Evolutionary conservation across 2,113 vertebrate species (phyloP).

Genomic region (Cacatua alba): DNA sequence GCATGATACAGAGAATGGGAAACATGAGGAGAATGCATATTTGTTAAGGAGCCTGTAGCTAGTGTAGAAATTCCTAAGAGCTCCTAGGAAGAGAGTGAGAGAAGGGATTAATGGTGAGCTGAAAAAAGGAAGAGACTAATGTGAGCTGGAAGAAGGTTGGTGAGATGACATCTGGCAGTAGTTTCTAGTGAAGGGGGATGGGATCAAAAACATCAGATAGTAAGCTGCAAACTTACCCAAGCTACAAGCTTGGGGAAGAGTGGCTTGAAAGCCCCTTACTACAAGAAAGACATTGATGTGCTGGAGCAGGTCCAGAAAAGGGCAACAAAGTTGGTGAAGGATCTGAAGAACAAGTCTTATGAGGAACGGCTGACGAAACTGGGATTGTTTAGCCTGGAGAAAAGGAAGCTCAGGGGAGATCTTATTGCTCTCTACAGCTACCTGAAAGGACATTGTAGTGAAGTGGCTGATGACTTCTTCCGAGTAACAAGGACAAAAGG

Average conservation of each 20-base stretch:
- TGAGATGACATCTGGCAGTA: not conserved
- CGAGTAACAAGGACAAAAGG: not conserved
- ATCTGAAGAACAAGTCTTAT: not conserved
- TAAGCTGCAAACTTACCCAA: not conserved
- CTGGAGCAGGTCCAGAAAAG: not conserved
- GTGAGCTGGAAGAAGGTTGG: not conserved
- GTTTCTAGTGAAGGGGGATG: not conserved
- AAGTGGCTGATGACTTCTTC: rapidly evolving
- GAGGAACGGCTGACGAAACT: not conserved
- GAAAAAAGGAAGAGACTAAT: not conserved
- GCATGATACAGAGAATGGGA: not conserved
- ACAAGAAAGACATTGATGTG: not conserved
- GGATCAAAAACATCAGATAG: not conserved
- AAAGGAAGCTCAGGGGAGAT: not conserved
- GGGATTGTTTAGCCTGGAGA: not conserved
- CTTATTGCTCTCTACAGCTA: rapidly evolving
- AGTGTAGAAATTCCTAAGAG: not conserved
- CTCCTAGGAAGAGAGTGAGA: not conserved
- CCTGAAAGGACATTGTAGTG: not conserved
- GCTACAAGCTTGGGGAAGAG: not conserved
- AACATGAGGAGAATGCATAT: not conserved
- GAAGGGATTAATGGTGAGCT: not conserved
- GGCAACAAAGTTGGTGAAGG: not conserved
- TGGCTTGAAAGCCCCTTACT: not conserved
- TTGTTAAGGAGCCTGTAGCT: not conserved